Evolutionary conservation across 2,797 vertebrate genomes (phyloP), one percentile per base, ranked within the genome.

Genomic region (Spea hammondii): DNA sequence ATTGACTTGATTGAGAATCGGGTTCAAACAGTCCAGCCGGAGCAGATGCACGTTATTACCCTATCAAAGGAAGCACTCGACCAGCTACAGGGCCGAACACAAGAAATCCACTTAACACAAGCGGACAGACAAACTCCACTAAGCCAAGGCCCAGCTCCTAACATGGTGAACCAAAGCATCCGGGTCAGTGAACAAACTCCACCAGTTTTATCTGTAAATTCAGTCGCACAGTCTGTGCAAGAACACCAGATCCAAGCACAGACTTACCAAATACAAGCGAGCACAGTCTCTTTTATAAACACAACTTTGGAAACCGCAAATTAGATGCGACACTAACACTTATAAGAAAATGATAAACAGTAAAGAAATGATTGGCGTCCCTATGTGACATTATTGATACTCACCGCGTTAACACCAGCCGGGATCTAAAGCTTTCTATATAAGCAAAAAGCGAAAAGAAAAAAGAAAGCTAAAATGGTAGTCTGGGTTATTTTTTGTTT

Each of bases 21-120:
- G 80, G 88, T 93, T 78, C 87, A 87, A n/a, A 47, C 88, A 51
- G 84, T 90, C 0, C 92, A 90, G 0, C 55, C 93, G 0, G 95
- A 97, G 83, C 94, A 95, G 65, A 94, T 98, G 93, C 97, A 99
- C 0, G 93, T 99, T 6, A 96, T 99, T 86, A 95, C 97, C 0
- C 89, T 99, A 79, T 96, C 94, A 13, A 96, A 97, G 88, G 96
- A 98, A 84, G 93, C 94, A 0, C 91, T 99, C 78, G 94, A 95
- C 84, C 95, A 94, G 45, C 93, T 99, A 7, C 94, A 92, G 8
- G 91, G 90, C 2, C 89, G 84, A 75, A 86, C 87, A 4, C 86
- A 86, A 83, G 88, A 86, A 72, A 87, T 92, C 32, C 89, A 83
- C 17, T 82, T 92, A 64, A 71, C 84, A 12, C 88, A 0, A 82